A percentile compares a stretch with the other conserved stretches of the same genome.
Evolutionary conservation across 2,888 invertebrate species (phyloP).

Genomic region (Orthosia cruda): DNA sequence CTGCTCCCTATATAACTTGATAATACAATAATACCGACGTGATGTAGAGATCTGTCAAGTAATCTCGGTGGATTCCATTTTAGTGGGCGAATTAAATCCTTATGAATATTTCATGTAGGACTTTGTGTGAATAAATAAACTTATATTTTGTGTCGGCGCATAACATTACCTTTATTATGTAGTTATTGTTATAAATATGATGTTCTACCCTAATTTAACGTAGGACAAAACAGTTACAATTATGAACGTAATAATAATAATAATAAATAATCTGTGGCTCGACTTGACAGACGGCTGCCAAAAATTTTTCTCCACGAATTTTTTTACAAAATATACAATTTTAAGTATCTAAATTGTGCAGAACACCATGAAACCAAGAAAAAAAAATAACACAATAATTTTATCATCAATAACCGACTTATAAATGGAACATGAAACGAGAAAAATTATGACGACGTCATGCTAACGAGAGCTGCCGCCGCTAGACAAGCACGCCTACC

Average conservation of each 20-base stretch:
- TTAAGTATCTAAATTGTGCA: too few species aligned
- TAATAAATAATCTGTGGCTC: too few species aligned
- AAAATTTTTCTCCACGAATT: too few species aligned
- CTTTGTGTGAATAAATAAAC: constrained; percentile 69
- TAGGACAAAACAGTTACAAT: constrained; percentile 26
- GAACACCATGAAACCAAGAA: too few species aligned
- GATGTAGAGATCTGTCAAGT: constrained; percentile 72
- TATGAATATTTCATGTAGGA: constrained; percentile 80
- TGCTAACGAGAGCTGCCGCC: too few species aligned
- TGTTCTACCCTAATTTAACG: constrained; percentile 46
- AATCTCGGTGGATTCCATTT: constrained; percentile 79
- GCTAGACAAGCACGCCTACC: too few species aligned
- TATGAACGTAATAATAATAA: background rate
- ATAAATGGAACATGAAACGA: too few species aligned
- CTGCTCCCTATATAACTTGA: constrained; percentile 58
- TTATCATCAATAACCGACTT: too few species aligned
- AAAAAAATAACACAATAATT: too few species aligned
- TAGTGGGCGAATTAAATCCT: constrained; percentile 77
- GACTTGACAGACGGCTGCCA: too few species aligned
- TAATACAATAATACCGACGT: constrained; percentile 68
- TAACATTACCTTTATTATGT: constrained; percentile 48
- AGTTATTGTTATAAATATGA: constrained; percentile 47
- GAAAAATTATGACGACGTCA: too few species aligned
- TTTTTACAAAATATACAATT: too few species aligned
- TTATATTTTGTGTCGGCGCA: constrained; percentile 61